Evolutionary conservation across 2,888 invertebrate species (phyloP), one percentile per base, ranked within the genome.

Genomic region (Stenoptilia bipunctidactyla): DNA sequence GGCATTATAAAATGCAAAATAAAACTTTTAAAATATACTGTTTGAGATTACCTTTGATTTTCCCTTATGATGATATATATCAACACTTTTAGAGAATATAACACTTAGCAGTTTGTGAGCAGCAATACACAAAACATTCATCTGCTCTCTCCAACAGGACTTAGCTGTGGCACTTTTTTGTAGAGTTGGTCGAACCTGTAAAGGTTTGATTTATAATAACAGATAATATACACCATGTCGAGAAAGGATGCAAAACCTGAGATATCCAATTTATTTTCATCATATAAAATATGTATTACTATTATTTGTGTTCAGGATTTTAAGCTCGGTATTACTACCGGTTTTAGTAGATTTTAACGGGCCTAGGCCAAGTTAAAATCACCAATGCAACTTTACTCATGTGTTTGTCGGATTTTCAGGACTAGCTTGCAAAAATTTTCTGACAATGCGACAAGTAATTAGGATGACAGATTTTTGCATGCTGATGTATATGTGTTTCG

Each of bases 121-220:
- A 0, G 73, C 52, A 25, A 63, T 55, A 51, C 76, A 76, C 2
- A 82, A 52, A n/a, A 59, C 35, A 4, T 38, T 49, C 66, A 74
- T 66, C 45, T 71, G 75, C 34, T 73, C 69, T n/a, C 70, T 51
- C 83, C 83, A 83, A 44, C 69, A 63, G 15, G 63, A 56, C 41
- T 79, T 80, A 1, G 79, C 59, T 9, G 71, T 75, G 0, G 70
- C 67, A 1, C 58, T 49, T 43, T 72, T 80, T 20, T 80, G 75
- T 45, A 74, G 72, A 1, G 64, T 53, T 3, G 72, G 73, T n/a
- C 71, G 55, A 5, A 82, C 73, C 82, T 82, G 9, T 4, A 30
- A 30, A 25, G 25, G 5, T 6, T 6, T 6, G 9, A 5, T 25
- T 6, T 25, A 6, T 25, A 9, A 9, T 25, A 5, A 25, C 5